Evolutionary conservation across 2,888 invertebrate genomes (phyloP).

Genomic region (Phyllotreta cruciferae): DNA sequence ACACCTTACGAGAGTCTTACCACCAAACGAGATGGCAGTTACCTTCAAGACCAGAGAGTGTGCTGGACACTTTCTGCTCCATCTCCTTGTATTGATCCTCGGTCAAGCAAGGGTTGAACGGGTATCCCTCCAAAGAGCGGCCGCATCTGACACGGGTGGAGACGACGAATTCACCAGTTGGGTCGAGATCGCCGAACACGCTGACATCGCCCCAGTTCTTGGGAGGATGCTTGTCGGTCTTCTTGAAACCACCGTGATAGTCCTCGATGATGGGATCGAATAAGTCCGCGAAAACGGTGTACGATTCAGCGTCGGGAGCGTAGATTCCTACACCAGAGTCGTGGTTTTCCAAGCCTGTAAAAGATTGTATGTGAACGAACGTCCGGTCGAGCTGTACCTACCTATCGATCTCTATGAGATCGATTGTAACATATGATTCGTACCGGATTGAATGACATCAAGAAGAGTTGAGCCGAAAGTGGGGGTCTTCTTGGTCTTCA

Average conservation of each 20-base stretch:
- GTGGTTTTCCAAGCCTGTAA: conserved; percentile 87
- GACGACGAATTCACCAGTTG: conserved; percentile 87
- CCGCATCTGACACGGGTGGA: conserved; percentile 97
- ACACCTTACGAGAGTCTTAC: too few species aligned
- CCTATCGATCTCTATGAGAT: too few species aligned
- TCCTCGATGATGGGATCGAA: conserved; percentile 99
- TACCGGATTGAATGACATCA: conserved; percentile 95
- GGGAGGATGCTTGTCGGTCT: conserved; percentile 91
- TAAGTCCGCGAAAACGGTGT: conserved; percentile 88
- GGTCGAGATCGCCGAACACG: conserved; percentile 91
- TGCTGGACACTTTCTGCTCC: conserved; percentile 87
- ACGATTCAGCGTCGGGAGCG: conserved; percentile 96
- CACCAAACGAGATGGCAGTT: not conserved
- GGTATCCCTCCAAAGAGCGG: conserved; percentile 92
- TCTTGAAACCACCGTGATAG: conserved; percentile 95
- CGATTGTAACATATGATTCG: conserved; percentile 37
- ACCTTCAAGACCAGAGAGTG: conserved; percentile 77
- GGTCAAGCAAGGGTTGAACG: conserved; percentile 96
- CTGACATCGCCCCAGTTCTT: conserved; percentile 94
- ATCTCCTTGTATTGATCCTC: conserved; percentile 98
- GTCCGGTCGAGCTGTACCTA: too few species aligned
- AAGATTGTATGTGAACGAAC: not conserved
- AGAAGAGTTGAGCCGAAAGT: conserved; percentile 87
- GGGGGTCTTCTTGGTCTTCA: conserved; percentile 92
- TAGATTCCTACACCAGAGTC: conserved; percentile 98